Percentiles rank a stretch among this genome's conserved stretches.
Conservation (phyloP, 2,113 vertebrate species). For the Misgurnus mizolepis region DNA sequence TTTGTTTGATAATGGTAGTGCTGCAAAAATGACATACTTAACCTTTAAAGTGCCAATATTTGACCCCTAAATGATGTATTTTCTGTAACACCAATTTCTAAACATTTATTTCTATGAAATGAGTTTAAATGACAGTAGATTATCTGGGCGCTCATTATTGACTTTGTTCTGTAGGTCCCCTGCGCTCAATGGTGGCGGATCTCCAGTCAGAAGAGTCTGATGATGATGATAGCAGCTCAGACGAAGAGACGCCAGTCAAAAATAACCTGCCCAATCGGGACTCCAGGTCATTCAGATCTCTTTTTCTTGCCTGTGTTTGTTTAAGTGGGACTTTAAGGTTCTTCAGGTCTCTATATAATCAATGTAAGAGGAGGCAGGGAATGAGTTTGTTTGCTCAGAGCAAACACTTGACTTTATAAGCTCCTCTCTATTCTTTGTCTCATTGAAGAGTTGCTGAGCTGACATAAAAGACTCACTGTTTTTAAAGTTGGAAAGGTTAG, state of each 20-base stretch:
- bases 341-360: conserved; percentile 21
- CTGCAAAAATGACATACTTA: too few relatives aligned
- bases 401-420: conserved; percentile 33
- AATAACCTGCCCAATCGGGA: conserved; percentile 85
- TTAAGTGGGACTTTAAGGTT: conserved; percentile 23
- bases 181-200: conserved; percentile 95
- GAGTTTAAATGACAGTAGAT: not conserved
- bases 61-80: too few relatives aligned
- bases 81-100: too few relatives aligned
- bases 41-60: too few relatives aligned
- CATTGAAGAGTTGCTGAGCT: conserved; percentile 11
- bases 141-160: not conserved
- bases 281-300: conserved; percentile 80
- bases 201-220: conserved; percentile 95
- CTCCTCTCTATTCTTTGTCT: conserved; percentile 8
- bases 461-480: not conserved
- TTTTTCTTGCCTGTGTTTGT: not conserved
- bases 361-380: conserved; percentile 26
- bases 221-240: conserved; percentile 93
- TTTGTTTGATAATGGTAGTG: too few relatives aligned
- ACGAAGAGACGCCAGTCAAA: conserved; percentile 86
- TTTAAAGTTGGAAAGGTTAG: not conserved
- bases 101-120: too few relatives aligned
- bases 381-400: conserved; percentile 34
- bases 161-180: conserved; percentile 75